Evolutionary conservation across 2,888 invertebrate genomes (phyloP).

Genomic region (Ormyrus rosae): DNA sequence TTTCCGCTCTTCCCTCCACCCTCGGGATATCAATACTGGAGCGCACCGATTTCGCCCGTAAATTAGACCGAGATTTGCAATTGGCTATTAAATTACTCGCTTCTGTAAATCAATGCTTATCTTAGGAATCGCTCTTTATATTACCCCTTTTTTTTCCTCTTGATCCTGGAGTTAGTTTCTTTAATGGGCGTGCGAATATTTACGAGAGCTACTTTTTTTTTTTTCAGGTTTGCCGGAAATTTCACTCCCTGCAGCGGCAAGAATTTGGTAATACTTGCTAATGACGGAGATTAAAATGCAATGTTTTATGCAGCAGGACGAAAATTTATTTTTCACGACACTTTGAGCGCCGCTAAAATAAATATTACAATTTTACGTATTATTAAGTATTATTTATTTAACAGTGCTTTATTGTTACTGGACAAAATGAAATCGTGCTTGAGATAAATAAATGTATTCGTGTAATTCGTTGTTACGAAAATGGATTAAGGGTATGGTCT

Average conservation of each 20-base stretch:
- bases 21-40: constrained; percentile 41
- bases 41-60: constrained; percentile 42
- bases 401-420: too few species aligned
- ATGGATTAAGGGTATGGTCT: too few species aligned
- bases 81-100: constrained; percentile 42
- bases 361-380: too few species aligned
- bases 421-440: too few species aligned
- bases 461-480: too few species aligned
- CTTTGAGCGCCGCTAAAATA: too few species aligned
- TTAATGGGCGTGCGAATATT: constrained; percentile 25
- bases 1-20: constrained; percentile 55
- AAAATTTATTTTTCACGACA: too few species aligned
- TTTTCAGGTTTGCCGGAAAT: not conserved
- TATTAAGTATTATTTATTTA: too few species aligned
- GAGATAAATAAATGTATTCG: too few species aligned
- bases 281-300: too few species aligned
- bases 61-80: constrained; percentile 47
- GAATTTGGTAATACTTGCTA: too few species aligned
- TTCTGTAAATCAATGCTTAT: constrained; percentile 28
- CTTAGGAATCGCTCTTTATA: not conserved
- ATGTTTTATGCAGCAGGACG: too few species aligned
- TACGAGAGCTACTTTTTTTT: not conserved
- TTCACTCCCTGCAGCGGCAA: not conserved
- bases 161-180: constrained; percentile 1
- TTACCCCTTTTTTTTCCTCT: not conserved